Evolutionary conservation across 2,888 invertebrate species (phyloP), one percentile per base, ranked within the genome.

Genomic region (Caenorhabditis sulstoni): DNA sequence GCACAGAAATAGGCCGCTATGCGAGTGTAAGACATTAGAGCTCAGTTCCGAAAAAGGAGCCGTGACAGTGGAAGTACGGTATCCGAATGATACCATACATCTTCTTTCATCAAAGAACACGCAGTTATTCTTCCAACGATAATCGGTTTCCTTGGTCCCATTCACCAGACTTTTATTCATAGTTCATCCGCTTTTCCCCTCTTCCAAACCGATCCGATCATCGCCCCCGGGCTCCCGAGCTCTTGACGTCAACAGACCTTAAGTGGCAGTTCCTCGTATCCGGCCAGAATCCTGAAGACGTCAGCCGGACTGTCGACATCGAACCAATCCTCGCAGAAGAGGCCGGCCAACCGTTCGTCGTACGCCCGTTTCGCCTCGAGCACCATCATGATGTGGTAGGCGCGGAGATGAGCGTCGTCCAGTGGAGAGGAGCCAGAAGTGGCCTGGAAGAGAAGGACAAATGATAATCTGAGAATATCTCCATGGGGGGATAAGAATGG

Each of bases 271-370:
- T 73, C 55, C 22, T 58, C 41, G 9, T 73, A 52, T 7, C 29
- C 49, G 2, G 29, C 29, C 29, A 81, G 41, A 39, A 75, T 45
- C 35, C 62, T 55, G 74, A 81, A 73, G 4, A 80, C 67, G n/a
- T 78, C 78, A 14, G 73, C 73, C 0, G 85, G 85, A 68, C 79
- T 78, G 53, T 85, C 83, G 44, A 84, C 76, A n/a, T 73, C 64
- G 65, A 82, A 80, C 85, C 85, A 85, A 47, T 82, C 76, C 29
- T 71, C 75, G 20, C 58, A 68, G 29, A 67, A 77, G 12, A 81
- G 62, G 12, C 81, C 81, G n/a, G 78, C 71, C 41, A 85, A 70
- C 29, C 81, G 75, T 50, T 77, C 75, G 29, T 85, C 81, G 50
- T 83, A 83, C 20, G 75, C 79, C 47, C 79, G 59, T 23, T 81